These are phyloP conservation scores for Lasioglossum figueresi DNA, from an alignment of 2,888 invertebrate species.

Conservation along the genomic window DNA sequence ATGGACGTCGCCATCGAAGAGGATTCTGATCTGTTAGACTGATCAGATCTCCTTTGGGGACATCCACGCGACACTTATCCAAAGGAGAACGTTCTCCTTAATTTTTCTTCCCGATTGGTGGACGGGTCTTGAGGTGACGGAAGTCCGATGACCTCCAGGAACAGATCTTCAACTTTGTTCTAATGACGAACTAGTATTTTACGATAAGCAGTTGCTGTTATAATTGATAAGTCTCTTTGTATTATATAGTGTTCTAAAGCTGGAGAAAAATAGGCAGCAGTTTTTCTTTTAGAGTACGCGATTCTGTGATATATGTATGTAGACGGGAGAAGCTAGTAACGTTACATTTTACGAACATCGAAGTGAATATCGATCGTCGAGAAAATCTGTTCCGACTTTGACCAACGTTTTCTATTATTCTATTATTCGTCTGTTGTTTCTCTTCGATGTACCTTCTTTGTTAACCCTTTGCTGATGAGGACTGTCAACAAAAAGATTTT, in stretches of 20 bases:
- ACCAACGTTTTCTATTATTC: no score
- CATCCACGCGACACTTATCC: no score
- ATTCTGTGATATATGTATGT: constrained; percentile 7
- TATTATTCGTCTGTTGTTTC: neutral
- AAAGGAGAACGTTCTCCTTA: neutral
- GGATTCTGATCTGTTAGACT: no score
- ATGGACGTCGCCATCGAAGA: no score
- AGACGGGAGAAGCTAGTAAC: neutral
- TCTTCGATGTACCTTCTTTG: neutral
- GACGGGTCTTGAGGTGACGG: neutral
- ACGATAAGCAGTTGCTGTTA: neutral
- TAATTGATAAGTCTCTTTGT: neutral
- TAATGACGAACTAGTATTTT: neutral
- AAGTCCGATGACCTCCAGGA: neutral
- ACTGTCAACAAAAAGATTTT: no score
- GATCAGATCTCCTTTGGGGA: no score
- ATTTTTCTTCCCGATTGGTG: neutral
- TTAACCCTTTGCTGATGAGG: neutral
- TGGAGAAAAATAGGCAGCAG: neutral
- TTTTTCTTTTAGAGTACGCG: neutral
- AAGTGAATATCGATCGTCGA: neutral
- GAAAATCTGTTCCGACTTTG: neutral
- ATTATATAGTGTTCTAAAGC: neutral
- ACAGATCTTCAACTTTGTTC: neutral
- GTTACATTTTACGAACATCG: constrained; percentile 1